A percentile compares a stretch with the other conserved stretches of the same genome.
phyloP scores from a whole-genome alignment of 2,888 invertebrate species.

The Acanthoscelides obtectus region DNA sequence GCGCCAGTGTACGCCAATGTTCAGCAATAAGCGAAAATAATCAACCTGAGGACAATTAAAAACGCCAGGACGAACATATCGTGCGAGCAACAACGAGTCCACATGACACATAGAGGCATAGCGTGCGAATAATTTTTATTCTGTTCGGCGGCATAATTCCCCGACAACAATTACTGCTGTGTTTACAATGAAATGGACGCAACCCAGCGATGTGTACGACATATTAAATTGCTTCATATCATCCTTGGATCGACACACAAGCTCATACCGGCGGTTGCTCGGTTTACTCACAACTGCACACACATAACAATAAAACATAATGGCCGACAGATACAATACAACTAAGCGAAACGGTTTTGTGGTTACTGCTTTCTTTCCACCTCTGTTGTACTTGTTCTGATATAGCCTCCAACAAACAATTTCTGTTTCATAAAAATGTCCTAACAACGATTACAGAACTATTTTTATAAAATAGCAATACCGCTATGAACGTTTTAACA shows the following conservation, averaged over 20 bases:
- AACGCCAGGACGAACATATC: slow-evolving; percentile 14
- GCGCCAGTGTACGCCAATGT: background rate
- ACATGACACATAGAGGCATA: slow-evolving; percentile 15
- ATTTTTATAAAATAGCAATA: too few species aligned
- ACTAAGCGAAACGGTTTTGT: background rate
- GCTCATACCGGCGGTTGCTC: slow-evolving; percentile 8
- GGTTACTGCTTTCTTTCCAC: background rate
- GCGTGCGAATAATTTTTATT: slow-evolving; percentile 24
- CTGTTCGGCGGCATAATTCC: slow-evolving; percentile 19
- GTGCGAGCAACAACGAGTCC: slow-evolving; percentile 10
- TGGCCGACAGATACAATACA: background rate
- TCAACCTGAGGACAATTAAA: slow-evolving; percentile 11
- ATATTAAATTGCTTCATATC: slow-evolving; percentile 25
- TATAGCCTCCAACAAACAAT: too few species aligned
- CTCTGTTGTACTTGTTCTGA: too few species aligned
- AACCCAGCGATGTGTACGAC: slow-evolving; percentile 19
- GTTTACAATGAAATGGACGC: slow-evolving; percentile 23
- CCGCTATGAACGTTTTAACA: too few species aligned
- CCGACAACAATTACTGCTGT: slow-evolving; percentile 23
- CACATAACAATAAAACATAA: slow-evolving; percentile 14
- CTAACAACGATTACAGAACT: too few species aligned
- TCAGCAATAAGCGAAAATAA: background rate
- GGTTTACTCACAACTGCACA: background rate
- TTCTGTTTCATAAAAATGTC: too few species aligned
- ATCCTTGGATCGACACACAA: slow-evolving; percentile 23